Evolutionary conservation across 2,888 invertebrate genomes (phyloP).

Genomic region (Platynereis dumerilii): DNA sequence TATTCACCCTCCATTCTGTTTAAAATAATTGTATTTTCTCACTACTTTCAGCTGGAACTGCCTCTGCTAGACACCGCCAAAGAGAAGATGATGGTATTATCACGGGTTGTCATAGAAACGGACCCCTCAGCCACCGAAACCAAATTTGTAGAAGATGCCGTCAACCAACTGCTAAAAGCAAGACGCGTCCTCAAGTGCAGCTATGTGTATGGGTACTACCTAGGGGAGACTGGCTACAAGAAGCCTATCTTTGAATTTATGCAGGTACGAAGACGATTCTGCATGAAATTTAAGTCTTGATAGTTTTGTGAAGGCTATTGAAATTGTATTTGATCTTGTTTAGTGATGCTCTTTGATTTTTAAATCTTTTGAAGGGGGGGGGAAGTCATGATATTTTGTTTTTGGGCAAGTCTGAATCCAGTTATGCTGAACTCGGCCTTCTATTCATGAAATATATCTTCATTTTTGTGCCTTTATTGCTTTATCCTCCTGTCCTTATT

Average conservation of each 20-base stretch:
- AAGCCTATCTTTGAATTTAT: conserved; percentile 74
- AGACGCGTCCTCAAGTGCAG: conserved; percentile 72
- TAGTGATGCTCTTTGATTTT: too few relatives aligned
- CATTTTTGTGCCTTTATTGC: too few relatives aligned
- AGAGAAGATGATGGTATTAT: conserved; percentile 71
- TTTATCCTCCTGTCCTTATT: too few relatives aligned
- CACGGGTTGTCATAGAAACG: conserved; percentile 65
- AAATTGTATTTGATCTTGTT: too few relatives aligned
- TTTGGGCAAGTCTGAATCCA: too few relatives aligned
- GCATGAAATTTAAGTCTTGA: not conserved
- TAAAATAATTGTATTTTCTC: too few relatives aligned
- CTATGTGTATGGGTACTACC: conserved; percentile 74
- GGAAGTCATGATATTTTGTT: too few relatives aligned
- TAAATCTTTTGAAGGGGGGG: too few relatives aligned
- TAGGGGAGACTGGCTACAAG: conserved; percentile 71
- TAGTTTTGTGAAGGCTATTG: not conserved
- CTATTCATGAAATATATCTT: too few relatives aligned
- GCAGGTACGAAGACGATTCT: conserved; percentile 66
- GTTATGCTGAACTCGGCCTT: too few relatives aligned
- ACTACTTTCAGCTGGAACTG: conserved; percentile 69
- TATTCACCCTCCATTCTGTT: too few relatives aligned
- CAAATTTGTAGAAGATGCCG: conserved; percentile 72
- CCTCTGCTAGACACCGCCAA: conserved; percentile 69
- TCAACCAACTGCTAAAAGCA: conserved; percentile 71
- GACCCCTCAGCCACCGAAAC: conserved; percentile 59